phyloP scores from a whole-genome alignment of 1,140 invertebrate species.

The Rhopalosiphum padi region DNA sequence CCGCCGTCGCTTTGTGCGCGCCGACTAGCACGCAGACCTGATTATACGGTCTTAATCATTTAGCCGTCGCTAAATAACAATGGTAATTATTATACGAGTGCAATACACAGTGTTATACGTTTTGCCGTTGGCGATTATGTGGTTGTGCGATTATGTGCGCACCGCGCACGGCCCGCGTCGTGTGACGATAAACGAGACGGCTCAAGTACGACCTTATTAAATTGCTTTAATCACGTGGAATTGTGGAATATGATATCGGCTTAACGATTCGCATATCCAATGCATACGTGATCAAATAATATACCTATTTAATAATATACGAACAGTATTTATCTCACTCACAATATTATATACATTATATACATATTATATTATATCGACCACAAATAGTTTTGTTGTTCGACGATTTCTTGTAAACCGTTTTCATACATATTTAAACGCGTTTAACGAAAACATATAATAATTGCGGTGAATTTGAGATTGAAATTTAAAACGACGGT shows the following conservation, averaged over 20 bases:
- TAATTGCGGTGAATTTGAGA: background rate
- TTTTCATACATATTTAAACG: background rate
- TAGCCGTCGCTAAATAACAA: background rate
- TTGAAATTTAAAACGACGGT: background rate
- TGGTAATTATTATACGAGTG: background rate
- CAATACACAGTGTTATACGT: background rate
- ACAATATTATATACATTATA: background rate
- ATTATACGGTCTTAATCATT: slow-evolving; percentile 2
- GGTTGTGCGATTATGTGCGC: too few relatives aligned
- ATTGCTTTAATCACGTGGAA: background rate
- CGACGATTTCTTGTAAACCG: background rate
- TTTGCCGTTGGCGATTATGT: background rate
- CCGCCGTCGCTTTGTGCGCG: background rate
- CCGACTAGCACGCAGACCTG: background rate
- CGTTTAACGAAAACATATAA: background rate
- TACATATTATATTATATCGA: background rate
- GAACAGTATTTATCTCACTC: background rate
- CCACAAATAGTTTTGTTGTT: too few relatives aligned
- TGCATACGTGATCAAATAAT: background rate
- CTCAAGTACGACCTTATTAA: background rate
- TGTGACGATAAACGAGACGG: background rate
- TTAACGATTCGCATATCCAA: background rate
- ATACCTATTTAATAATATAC: background rate
- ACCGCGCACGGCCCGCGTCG: too few relatives aligned
- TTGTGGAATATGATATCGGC: background rate